Base-by-base conservation (phyloP, 1,140 invertebrate species). In the Melitaea cinxia region DNA sequence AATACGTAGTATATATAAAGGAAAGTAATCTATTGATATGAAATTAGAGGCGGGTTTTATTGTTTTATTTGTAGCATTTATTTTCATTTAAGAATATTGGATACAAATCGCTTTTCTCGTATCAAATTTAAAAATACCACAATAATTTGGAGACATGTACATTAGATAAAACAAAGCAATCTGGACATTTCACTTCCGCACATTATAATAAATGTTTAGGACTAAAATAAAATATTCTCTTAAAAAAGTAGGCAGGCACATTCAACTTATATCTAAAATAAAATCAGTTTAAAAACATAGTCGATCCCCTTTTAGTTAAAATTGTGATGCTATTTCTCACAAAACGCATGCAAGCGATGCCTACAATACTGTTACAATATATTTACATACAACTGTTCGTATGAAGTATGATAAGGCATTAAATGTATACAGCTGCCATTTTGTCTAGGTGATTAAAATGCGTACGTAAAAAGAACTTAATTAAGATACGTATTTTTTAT, bases 51-150 rank as follows among this genome's bases (percentile, higher is more conserved):
- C n/a, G n/a, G n/a, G n/a, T n/a, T n/a, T n/a, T n/a, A n/a, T n/a
- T n/a, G n/a, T n/a, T n/a, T 78, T 71, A 75, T 75, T 81, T 70
- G 83, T 85, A 87, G 72, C 73, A 78, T 86, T 87, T 87, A 89
- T 86, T 87, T 74, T 84, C 69, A 72, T 82, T 78, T 84, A 87
- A 85, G 80, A 86, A 81, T 78, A 74, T 80, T 80, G 82, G 79
- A 86, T 88, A 89, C 87, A 85, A 86, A 89, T 82, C 64, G 81
- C 75, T 76, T 80, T 80, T 63, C 28, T 84, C 79, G 83, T 89
- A 89, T 87, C 87, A 87, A 87, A 88, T 82, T 83, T 77, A 82
- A 85, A 85, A 87, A 85, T 80, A 80, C 75, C 73, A 80, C 68
- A 79, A 75, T 82, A 85, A 72, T 69, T 75, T 74, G 73, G 76